phyloP scores from a whole-genome alignment of 2,113 vertebrate genomes.

The Cygnus atratus region DNA sequence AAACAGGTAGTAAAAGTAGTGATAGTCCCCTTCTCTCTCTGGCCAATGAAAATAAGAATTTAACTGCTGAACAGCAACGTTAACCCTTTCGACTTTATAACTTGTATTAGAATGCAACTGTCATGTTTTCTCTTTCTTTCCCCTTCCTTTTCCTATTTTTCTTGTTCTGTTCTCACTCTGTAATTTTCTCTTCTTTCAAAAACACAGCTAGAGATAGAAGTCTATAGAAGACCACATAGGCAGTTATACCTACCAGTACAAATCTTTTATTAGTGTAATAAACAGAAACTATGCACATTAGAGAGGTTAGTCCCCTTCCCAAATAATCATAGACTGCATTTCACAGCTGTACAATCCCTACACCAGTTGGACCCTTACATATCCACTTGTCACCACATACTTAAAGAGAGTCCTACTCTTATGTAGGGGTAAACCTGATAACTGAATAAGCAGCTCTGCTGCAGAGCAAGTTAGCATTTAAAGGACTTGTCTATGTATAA shows the following conservation, averaged over 20 bases:
- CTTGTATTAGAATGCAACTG: neutral
- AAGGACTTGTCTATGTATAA: neutral
- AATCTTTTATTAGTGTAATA: neutral
- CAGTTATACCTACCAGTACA: neutral
- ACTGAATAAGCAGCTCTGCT: neutral
- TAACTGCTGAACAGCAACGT: neutral
- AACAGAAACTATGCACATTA: neutral
- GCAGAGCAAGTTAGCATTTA: neutral
- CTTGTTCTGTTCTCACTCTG: neutral
- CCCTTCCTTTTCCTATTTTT: neutral
- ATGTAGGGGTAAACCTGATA: neutral
- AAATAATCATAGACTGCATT: neutral
- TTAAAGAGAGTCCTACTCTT: neutral
- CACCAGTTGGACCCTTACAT: neutral
- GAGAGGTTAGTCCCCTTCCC: neutral
- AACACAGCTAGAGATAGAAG: neutral
- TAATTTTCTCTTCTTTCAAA: neutral
- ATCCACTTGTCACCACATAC: neutral
- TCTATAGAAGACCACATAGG: neutral
- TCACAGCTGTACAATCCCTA: neutral
- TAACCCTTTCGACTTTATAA: neutral
- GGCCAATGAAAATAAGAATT: neutral
- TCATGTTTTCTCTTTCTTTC: neutral
- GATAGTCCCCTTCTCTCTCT: neutral
- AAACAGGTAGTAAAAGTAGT: neutral